Base-by-base conservation (phyloP, 2,888 invertebrate species). In the Xanthia togata region DNA sequence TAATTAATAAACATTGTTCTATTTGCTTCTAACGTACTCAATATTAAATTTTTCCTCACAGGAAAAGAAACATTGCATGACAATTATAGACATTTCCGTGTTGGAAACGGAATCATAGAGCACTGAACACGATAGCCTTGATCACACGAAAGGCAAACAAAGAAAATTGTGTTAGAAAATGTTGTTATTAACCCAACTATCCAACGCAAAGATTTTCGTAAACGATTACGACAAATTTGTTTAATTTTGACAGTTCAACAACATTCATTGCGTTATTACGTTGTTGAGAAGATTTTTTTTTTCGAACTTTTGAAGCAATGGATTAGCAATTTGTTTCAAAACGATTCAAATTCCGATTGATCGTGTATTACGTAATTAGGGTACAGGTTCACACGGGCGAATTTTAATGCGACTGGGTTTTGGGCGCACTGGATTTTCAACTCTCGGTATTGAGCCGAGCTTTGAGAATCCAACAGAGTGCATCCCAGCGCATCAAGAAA, bases 21-120 rank as follows among this genome's bases (percentile, higher is more conserved):
- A 53, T 53, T 53, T 31, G 17, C 63, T 35, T 50, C 35, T 41
- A n/a, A 20, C 26, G 57, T 57, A 69, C 9, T 47, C 26, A 38
- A 31, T 60, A 70, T 70, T 67, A 0, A 60, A 47, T 82, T 73
- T n/a, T 86, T 79, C 68, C 73, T 78, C 20, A 47, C 20, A 70
- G 83, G 71, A 82, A 87, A 86, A 78, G 60, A 60, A 73, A 72
- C 55, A 64, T 79, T 72, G 84, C 87, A 76, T 83, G 86, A 59
- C 60, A 63, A 60, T 64, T 44, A 62, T 31, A 55, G 12, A 59
- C 3, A 47, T 84, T 74, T 84, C 84, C 87, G 69, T n/a, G 31
- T 35, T 64, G 67, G 47, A 60, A 82, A 83, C 44, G 71, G 68
- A 72, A 74, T 70, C 47, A 72, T 67, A 72, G 41, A 59, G 68